Conservation (phyloP, 2,797 vertebrate genomes). For the Micropoecilia bifurca region DNA sequence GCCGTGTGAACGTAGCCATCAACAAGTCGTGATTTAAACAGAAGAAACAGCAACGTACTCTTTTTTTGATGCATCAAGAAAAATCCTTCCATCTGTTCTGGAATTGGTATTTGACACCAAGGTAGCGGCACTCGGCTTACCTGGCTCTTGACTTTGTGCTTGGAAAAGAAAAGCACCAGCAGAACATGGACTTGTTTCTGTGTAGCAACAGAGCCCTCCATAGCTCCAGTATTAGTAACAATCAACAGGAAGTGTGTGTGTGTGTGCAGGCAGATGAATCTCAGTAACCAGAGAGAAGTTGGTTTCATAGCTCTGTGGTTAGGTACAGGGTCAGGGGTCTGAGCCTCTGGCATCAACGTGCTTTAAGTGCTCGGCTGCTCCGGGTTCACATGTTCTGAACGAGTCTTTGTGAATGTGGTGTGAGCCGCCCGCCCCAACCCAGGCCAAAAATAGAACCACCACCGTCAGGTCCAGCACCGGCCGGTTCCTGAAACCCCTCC, state of each 20-base stretch:
- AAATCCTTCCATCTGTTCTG: not conserved
- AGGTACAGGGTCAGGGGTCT: constrained; percentile 52
- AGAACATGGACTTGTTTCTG: not conserved
- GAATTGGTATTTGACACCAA: not conserved
- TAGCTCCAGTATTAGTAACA: not conserved
- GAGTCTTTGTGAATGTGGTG: constrained; percentile 26
- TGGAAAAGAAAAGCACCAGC: not conserved
- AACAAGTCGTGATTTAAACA: not conserved
- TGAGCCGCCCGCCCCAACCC: not conserved
- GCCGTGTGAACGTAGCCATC: not conserved
- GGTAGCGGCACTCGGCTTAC: not conserved
- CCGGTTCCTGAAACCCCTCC: not conserved
- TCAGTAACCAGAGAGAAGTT: constrained; percentile 41
- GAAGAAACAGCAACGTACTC: not conserved
- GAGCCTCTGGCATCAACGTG: constrained; percentile 17
- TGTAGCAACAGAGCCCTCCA: constrained; percentile 1
- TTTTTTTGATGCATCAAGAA: not conserved
- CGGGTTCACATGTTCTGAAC: not conserved
- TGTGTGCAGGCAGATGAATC: constrained; percentile 8
- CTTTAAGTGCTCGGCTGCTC: too few species aligned
- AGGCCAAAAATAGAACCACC: not conserved
- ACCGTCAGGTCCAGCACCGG: not conserved
- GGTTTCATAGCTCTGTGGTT: constrained; percentile 26
- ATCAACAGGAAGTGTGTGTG: constrained; percentile 20
- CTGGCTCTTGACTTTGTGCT: not conserved